A percentile compares a stretch with the other conserved stretches of the same genome.
Evolutionary conservation across 2,797 vertebrate species (phyloP).

Genomic region (Catostomus latipinnis): DNA sequence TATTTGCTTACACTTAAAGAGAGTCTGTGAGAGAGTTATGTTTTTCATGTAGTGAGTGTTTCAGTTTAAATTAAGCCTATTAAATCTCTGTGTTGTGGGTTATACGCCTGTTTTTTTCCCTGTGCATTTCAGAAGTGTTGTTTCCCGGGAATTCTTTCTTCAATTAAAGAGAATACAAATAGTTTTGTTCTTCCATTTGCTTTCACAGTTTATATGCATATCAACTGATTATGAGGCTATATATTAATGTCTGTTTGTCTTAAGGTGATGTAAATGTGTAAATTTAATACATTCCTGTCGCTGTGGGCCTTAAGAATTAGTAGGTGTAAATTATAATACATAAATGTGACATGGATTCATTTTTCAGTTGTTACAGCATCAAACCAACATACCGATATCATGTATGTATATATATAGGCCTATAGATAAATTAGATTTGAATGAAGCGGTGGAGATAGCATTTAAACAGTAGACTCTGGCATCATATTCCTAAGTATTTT

Average conservation of each 20-base stretch:
- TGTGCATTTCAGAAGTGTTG: constrained; percentile 29
- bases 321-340: constrained; percentile 69
- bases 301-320: constrained; percentile 62
- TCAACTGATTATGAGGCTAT: constrained; percentile 66
- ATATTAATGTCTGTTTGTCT: constrained; percentile 58
- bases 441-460: not conserved
- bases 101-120: not conserved
- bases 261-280: constrained; percentile 62
- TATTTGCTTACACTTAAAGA: not conserved
- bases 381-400: not conserved
- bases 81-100: constrained; percentile 43
- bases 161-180: constrained; percentile 58
- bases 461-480: not conserved
- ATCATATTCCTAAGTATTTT: not conserved
- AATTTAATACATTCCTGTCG: constrained; percentile 59
- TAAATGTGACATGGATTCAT: constrained; percentile 65
- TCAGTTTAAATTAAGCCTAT: constrained; percentile 28
- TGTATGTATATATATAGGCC: not conserved
- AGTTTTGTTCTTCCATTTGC: constrained; percentile 61
- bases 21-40: not conserved
- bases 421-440: not conserved
- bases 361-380: constrained; percentile 53
- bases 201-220: constrained; percentile 71
- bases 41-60: constrained; percentile 38
- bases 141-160: constrained; percentile 35